These are phyloP conservation scores for Lithobius niger DNA, from an alignment of 1,140 invertebrate genomes.

Conservation along the genomic window DNA sequence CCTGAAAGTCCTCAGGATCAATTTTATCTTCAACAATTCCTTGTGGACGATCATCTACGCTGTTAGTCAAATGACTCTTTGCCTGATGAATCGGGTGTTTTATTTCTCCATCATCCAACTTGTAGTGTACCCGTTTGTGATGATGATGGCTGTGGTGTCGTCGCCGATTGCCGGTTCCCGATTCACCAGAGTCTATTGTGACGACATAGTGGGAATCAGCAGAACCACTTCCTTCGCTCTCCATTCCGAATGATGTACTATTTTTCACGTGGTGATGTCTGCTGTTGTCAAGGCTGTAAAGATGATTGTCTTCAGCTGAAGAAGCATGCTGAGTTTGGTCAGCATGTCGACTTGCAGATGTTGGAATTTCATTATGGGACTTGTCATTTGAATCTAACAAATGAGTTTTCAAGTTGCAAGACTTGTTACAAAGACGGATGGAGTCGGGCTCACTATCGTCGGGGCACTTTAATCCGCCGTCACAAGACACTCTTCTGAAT, in stretches of 20 bases:
- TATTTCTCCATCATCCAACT: too few relatives aligned
- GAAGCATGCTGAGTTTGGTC: constrained; percentile 20
- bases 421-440: constrained; percentile 20
- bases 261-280: too few relatives aligned
- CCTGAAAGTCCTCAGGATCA: constrained; percentile 13
- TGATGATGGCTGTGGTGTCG: too few relatives aligned
- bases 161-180: too few relatives aligned
- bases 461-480: constrained; percentile 23
- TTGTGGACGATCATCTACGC: constrained; percentile 14
- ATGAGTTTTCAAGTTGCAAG: constrained; percentile 16
- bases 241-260: too few relatives aligned
- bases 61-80: neutral
- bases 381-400: neutral
- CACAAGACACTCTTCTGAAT: constrained; percentile 25
- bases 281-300: too few relatives aligned
- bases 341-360: constrained; percentile 17
- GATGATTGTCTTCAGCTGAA: constrained; percentile 16
- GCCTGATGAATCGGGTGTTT: neutral
- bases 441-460: constrained; percentile 21
- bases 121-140: too few relatives aligned
- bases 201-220: too few relatives aligned
- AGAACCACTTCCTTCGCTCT: too few relatives aligned
- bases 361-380: constrained; percentile 4
- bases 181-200: too few relatives aligned
- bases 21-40: constrained; percentile 22